Base-by-base conservation (phyloP, 2,113 vertebrate genomes). In the Myiozetetes cayanensis region DNA sequence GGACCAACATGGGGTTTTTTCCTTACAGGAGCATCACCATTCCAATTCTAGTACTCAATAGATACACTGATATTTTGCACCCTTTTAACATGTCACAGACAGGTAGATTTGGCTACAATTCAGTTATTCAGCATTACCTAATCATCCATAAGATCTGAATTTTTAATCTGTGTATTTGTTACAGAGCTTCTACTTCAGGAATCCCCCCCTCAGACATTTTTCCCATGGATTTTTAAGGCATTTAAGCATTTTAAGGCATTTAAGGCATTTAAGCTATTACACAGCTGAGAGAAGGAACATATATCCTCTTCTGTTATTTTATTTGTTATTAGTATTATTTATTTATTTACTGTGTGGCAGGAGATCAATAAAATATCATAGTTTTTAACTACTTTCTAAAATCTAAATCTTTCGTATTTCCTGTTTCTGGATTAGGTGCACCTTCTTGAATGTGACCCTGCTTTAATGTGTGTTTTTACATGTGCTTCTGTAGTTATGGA, bases 121-220 rank as follows among this genome's bases (percentile, higher is more conserved):
- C 58, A 10, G 12, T 31, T 90, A 27, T 52, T 77, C 62, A 59
- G 25, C 22, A 63, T 31, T 30, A 72, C 11, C n/a, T 65, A 63
- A 88, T 86, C 77, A 89, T 46, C 56, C 27, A 39, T 56, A 80
- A 77, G 24, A 27, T 85, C 56, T 92, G 78, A 84, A 88, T 68
- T 90, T 92, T 89, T 82, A 50, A 33, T 85, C 59, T 85, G 15
- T 46, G 7, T 41, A 65, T 79, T 85, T 75, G 6, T 68, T 89
- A 63, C 53, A 66, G 25, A 13, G 41, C 10, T 95, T 80, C 41
- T 10, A 22, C 81, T 85, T 89, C 62, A 66, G 27, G 47, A 66
- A 3, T n/a, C 53, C n/a, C 46, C 46, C 3, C 20, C 37, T 79
- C 0, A 0, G 28, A 72, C 10, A 7, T 72, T 86, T 78, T 10